These are phyloP conservation scores for Theodoxus fluviatilis DNA, from an alignment of 2,888 invertebrate genomes.

Conservation along the genomic window DNA sequence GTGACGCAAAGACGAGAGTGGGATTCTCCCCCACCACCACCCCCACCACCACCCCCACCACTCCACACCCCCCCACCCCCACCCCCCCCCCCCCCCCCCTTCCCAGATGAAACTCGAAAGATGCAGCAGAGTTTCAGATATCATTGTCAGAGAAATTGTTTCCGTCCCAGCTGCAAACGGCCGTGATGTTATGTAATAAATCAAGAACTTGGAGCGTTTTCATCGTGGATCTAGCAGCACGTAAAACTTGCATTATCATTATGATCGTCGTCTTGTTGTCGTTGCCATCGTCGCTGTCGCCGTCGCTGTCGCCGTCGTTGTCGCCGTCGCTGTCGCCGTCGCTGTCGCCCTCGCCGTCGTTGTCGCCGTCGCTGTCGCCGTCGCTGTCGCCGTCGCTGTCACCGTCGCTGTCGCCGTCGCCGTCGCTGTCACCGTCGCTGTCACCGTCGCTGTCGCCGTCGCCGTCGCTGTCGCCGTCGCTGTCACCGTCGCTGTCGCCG, in stretches of 20 bases:
- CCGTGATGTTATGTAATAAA: no score
- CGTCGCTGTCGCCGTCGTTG: background rate
- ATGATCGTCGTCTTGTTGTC: background rate
- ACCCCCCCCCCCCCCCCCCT: no score
- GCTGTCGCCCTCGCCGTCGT: background rate
- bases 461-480: background rate
- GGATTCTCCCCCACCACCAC: no score
- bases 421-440: background rate
- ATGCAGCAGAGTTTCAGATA: no score
- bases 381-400: background rate
- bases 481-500: background rate
- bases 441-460: background rate
- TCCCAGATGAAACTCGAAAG: no score
- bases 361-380: background rate
- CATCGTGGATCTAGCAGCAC: no score
- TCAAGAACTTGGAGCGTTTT: no score
- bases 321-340: background rate
- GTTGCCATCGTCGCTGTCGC: background rate
- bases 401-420: background rate
- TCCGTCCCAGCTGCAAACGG: no score
- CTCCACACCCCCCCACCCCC: no score
- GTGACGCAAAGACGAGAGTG: no score
- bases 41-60: no score
- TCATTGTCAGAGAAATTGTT: no score
- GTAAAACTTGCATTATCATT: background rate